A percentile compares a stretch with the other conserved stretches of the same genome.
These are phyloP conservation scores for Nymphicus hollandicus DNA, from an alignment of 2,113 vertebrate species.

Conservation along the genomic window DNA sequence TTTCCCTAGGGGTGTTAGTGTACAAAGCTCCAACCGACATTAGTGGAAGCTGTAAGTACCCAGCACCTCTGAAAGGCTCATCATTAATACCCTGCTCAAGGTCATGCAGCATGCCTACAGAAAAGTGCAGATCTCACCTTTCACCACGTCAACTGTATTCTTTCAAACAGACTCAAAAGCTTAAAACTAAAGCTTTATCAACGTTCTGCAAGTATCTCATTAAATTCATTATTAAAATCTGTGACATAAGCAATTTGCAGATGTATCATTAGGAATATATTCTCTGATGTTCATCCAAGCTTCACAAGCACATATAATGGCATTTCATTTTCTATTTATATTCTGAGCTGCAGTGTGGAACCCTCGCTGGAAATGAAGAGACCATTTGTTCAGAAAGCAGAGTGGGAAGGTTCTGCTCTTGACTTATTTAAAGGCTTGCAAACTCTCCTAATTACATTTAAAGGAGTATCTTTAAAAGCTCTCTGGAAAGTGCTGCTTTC, in stretches of 20 bases:
- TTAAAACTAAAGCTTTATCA: not conserved
- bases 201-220: not conserved
- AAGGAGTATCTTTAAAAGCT: not conserved
- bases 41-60: not conserved
- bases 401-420: constrained; percentile 25
- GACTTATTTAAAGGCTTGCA: constrained; percentile 41
- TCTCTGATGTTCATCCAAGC: constrained; percentile 32
- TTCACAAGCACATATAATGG: not conserved
- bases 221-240: not conserved
- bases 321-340: constrained; percentile 60
- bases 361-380: not conserved
- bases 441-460: constrained; percentile 24
- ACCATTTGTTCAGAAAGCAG: constrained; percentile 41
- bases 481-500: not conserved
- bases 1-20: not conserved
- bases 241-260: constrained; percentile 27
- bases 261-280: not conserved
- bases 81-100: constrained; percentile 27
- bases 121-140: not conserved
- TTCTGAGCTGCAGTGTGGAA: constrained; percentile 15
- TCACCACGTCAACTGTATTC: not conserved
- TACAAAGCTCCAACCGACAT: not conserved
- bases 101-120: not conserved
- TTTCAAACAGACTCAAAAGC: not conserved
- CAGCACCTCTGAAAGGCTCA: constrained; percentile 15